Percentiles rank a stretch among this genome's conserved stretches.
phyloP scores from a whole-genome alignment of 2,797 vertebrate genomes.

The Cryptoblepharus egeriae region DNA sequence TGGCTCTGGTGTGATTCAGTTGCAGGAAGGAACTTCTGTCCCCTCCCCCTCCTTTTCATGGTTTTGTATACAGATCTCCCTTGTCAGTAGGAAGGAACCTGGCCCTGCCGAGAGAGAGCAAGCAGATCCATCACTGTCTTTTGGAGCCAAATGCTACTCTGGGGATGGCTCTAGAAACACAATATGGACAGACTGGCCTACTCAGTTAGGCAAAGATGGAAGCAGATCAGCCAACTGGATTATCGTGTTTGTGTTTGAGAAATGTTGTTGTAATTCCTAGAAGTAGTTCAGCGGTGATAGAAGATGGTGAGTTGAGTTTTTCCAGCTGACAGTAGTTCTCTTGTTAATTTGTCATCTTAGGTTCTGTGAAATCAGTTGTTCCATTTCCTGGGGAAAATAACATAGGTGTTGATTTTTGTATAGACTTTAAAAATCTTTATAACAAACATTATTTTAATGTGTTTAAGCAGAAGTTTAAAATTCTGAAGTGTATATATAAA shows the following conservation, averaged over 20 bases:
- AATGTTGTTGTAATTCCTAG: conserved; percentile 5
- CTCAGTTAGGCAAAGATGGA: background rate
- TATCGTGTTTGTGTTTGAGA: background rate
- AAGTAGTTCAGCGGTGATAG: background rate
- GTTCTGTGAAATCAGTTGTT: conserved; percentile 10
- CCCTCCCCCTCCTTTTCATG: conserved; percentile 24
- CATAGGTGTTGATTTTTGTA: conserved; percentile 27
- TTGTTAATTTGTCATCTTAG: conserved; percentile 3
- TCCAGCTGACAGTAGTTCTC: conserved; percentile 19
- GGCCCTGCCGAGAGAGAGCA: conserved; percentile 51
- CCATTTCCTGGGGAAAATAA: background rate
- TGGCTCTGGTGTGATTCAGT: conserved; percentile 67
- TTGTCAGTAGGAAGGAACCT: conserved; percentile 54
- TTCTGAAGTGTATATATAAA: background rate
- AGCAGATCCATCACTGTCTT: conserved; percentile 50
- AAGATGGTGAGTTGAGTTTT: conserved; percentile 1
- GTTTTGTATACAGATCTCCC: conserved; percentile 62
- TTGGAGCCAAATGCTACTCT: conserved; percentile 47
- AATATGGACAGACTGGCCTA: background rate
- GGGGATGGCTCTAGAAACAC: conserved; percentile 48
- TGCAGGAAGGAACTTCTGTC: conserved; percentile 62
- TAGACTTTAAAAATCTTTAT: background rate
- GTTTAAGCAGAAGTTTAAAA: background rate
- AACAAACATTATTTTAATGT: background rate
- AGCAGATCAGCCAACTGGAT: background rate